phyloP scores from a whole-genome alignment of 2,797 vertebrate genomes.

The Sciaenops ocellatus region DNA sequence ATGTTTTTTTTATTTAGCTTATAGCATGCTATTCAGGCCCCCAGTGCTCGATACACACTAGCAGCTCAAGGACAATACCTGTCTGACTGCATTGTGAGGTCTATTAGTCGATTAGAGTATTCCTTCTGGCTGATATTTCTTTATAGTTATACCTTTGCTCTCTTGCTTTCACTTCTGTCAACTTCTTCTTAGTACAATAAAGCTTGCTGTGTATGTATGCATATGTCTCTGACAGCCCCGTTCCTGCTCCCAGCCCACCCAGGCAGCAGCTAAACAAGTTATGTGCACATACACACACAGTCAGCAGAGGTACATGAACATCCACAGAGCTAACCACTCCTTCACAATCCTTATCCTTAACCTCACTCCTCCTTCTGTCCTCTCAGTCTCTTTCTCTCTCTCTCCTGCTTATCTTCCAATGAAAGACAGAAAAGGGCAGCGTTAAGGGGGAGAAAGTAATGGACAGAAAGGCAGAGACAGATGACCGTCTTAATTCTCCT shows the following conservation, averaged over 20 bases:
- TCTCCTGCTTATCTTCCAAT: conserved; percentile 6
- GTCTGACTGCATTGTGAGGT: conserved; percentile 1
- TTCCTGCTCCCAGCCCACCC: conserved; percentile 58
- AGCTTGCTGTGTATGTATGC: conserved; percentile 16
- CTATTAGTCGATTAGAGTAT: not conserved
- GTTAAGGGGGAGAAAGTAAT: conserved; percentile 1
- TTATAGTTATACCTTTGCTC: not conserved
- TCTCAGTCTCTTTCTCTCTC: conserved; percentile 9
- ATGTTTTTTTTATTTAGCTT: conserved; percentile 18
- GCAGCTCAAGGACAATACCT: conserved; percentile 14
- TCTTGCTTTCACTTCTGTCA: conserved; percentile 1
- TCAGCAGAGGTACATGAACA: conserved; percentile 20
- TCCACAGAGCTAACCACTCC: conserved; percentile 18
- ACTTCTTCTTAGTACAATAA: not conserved
- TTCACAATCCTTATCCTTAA: conserved; percentile 16
- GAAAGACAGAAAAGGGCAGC: conserved; percentile 41
- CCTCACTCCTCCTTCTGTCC: conserved; percentile 21
- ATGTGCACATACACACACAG: conserved; percentile 18
- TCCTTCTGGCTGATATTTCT: not conserved
- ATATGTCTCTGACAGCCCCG: conserved; percentile 46
- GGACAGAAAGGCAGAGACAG: conserved; percentile 23
- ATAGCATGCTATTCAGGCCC: not conserved
- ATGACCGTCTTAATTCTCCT: conserved; percentile 32
- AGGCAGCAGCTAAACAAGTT: conserved; percentile 54
- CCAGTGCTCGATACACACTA: not conserved